Conservation (phyloP, 2,888 invertebrate species). For the Sesia apiformis region DNA sequence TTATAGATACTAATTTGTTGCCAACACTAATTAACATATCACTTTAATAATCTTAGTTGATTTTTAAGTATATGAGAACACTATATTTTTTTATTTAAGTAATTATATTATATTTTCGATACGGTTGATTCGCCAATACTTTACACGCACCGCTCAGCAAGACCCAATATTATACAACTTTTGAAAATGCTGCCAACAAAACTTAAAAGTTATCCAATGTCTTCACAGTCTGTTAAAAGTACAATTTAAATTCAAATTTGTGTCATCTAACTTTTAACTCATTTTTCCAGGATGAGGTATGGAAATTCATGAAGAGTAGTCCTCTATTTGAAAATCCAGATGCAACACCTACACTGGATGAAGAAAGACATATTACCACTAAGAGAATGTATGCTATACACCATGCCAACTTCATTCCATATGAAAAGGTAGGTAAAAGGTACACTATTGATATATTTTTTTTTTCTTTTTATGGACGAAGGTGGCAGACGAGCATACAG, state of each 20-base stretch:
- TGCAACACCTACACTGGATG: constrained; percentile 72
- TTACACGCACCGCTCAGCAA: no score
- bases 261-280: background rate
- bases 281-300: constrained; percentile 46
- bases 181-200: background rate
- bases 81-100: no score
- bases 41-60: no score
- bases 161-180: no score
- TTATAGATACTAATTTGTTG: no score
- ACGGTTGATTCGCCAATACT: no score
- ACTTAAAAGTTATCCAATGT: background rate
- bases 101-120: no score
- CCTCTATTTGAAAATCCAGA: constrained; percentile 86
- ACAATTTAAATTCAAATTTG: background rate
- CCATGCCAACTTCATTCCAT: constrained; percentile 76
- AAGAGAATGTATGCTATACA: constrained; percentile 78
- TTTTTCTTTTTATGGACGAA: no score
- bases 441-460: no score
- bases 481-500: no score
- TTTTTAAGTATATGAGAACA: no score
- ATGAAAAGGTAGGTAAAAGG: constrained; percentile 65
- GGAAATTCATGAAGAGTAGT: constrained; percentile 82
- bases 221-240: background rate
- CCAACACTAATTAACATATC: no score
- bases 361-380: constrained; percentile 70